Evolutionary conservation across 2,797 vertebrate species (phyloP).

Genomic region (Pantherophis alleghaniensis): DNA sequence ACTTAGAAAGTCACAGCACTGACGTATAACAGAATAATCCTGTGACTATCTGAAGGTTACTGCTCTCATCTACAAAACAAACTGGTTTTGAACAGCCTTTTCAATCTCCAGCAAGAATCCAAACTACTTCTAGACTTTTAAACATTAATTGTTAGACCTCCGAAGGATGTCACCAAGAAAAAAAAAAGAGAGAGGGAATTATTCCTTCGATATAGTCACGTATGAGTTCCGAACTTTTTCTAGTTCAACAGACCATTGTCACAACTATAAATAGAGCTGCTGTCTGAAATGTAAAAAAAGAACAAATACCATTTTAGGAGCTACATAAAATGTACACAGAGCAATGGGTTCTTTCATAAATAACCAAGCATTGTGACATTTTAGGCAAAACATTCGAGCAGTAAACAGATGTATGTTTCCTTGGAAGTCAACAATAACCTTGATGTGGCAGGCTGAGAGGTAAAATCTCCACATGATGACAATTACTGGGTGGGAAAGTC

Average conservation of each 20-base stretch:
- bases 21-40: not conserved
- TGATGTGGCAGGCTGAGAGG: constrained; percentile 1
- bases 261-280: not conserved
- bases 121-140: not conserved
- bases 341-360: not conserved
- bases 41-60: not conserved
- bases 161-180: not conserved
- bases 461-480: constrained; percentile 4
- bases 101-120: not conserved
- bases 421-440: constrained; percentile 1
- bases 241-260: not conserved
- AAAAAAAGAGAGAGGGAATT: not conserved
- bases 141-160: no score
- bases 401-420: constrained; percentile 4
- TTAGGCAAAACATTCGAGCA: not conserved
- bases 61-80: not conserved
- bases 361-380: not conserved
- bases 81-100: not conserved
- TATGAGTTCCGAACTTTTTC: not conserved
- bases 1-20: not conserved
- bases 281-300: not conserved
- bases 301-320: not conserved
- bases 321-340: not conserved
- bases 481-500: not conserved
- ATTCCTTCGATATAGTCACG: not conserved